Conservation (phyloP, 2,888 invertebrate genomes). For the Andrena bicolor region DNA sequence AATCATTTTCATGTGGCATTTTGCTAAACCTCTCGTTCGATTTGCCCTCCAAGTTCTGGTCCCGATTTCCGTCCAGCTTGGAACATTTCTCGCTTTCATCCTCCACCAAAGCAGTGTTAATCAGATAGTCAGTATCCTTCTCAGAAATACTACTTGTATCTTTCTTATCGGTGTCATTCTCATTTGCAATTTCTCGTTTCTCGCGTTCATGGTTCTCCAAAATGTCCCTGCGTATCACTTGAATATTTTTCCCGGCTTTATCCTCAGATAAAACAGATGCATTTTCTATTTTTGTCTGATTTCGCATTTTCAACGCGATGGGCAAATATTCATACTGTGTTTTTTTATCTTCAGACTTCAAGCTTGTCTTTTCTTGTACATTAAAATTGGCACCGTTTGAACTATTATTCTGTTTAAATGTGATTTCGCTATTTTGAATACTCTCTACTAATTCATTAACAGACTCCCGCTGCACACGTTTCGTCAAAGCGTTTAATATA, state of each 20-base stretch:
- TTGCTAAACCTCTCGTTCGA: constrained; percentile 14
- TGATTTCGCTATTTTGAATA: constrained; percentile 9
- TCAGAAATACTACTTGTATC: constrained; percentile 18
- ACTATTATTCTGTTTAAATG: constrained; percentile 24
- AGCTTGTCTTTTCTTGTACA: constrained; percentile 49
- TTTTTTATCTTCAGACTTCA: constrained; percentile 72
- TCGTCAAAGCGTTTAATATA: constrained; percentile 77
- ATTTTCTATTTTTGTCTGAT: constrained; percentile 73
- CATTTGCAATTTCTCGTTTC: constrained; percentile 71
- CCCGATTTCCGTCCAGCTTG: constrained; percentile 16
- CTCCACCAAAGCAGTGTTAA: constrained; percentile 28
- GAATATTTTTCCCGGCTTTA: constrained; percentile 60
- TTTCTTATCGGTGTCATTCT: constrained; percentile 39
- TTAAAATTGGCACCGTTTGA: constrained; percentile 6
- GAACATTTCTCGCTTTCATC: constrained; percentile 35
- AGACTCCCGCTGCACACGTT: constrained; percentile 52
- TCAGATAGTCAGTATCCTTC: constrained; percentile 35
- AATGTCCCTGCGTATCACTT: constrained; percentile 74
- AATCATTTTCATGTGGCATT: constrained; percentile 11
- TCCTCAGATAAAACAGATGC: constrained; percentile 21
- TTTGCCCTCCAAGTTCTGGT: constrained; percentile 11
- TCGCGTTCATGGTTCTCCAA: constrained; percentile 77
- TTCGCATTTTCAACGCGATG: constrained; percentile 78
- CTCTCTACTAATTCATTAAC: constrained; percentile 17
- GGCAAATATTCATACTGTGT: constrained; percentile 74